Base-by-base conservation (phyloP, 2,113 vertebrate species). In the Sebastes schlegelii region DNA sequence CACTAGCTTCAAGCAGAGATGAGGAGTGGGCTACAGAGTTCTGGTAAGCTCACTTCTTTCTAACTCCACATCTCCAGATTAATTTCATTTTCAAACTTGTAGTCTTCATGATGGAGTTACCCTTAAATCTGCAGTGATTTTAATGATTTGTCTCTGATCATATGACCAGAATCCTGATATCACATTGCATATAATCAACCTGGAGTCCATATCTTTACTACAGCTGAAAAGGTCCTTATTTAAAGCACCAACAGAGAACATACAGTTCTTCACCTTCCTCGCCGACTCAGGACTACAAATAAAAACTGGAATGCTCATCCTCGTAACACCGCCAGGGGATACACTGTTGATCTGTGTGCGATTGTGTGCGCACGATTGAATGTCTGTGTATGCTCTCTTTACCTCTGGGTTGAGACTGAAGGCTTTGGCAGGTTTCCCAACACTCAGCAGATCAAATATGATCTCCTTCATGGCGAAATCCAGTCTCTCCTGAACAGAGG, bases 401-500 rank as follows among this genome's bases (percentile, higher is more conserved):
- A 99, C 98, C 98, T 99, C 98, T 79, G 98, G 98, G 80, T 99
- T 99, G 87, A 99, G 97, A 95, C 97, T 99, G 94, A 99, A 99
- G 77, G 98, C 98, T 95, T 99, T 99, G 82, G 98, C 97, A 87
- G 98, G 97, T 92, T 99, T 99, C 89, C 98, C 98, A 69, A 99
- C 98, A 92, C 96, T 97, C 86, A 99, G 96, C 83, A 99, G 97
- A 91, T 99, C 98, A 95, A 98, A 99, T 91, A 99, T 99, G 83
- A 99, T 99, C 96, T 99, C 98, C 92, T 99, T 99, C 98, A 99
- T 99, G 65, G 98, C 98, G 89, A 99, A 99, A 96, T 99, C 98
- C 86, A 99, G 96, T 80, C 97, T 96, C 90, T 99, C 98, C 98
- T 99, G 84, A 80, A 91, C 79, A 57, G 73, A 90, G 23, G 12